These are phyloP conservation scores for Schizopygopsis malacanthus DNA, from an alignment of 2,797 vertebrate genomes.

Conservation along the genomic window DNA sequence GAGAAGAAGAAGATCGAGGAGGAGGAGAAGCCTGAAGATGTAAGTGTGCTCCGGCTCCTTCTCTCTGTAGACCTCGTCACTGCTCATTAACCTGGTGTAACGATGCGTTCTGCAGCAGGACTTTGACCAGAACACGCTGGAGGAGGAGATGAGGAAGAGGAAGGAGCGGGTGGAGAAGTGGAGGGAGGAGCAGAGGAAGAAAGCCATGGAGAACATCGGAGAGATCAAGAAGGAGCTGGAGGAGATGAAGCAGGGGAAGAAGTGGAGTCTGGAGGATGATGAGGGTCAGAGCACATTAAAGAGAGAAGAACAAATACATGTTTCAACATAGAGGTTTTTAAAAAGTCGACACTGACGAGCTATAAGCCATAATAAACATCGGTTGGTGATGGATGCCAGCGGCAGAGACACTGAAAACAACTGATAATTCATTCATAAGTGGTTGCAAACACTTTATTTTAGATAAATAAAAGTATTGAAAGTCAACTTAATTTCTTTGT, in stretches of 20 bases:
- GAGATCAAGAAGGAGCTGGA: constrained; percentile 97
- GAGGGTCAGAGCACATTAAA: constrained; percentile 54
- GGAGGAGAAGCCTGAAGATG: constrained; percentile 94
- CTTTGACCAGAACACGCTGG: constrained; percentile 98
- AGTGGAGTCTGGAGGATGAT: constrained; percentile 98
- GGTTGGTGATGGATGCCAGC: too few species aligned
- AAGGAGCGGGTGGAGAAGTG: constrained; percentile 99
- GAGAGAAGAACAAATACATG: too few species aligned
- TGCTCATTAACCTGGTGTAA: too few species aligned
- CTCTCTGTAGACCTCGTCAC: too few species aligned
- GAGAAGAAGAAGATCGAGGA: constrained; percentile 98
- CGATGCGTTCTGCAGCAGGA: constrained; percentile 77
- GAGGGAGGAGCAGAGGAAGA: constrained; percentile 97
- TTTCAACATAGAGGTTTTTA: too few species aligned
- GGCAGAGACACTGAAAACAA: too few species aligned
- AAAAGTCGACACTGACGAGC: too few species aligned
- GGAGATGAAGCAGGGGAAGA: constrained; percentile 98
- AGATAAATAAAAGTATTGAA: too few species aligned
- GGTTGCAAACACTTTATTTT: too few species aligned
- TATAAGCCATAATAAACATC: too few species aligned
- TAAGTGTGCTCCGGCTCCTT: constrained; percentile 65
- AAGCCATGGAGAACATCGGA: constrained; percentile 96
- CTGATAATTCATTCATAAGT: too few species aligned
- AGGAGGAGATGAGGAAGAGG: constrained; percentile 99
- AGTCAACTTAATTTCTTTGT: too few species aligned